A percentile compares a stretch with the other conserved stretches of the same genome.
These are phyloP conservation scores for Ctenoplectra terminalis DNA, from an alignment of 1,140 invertebrate genomes.

Conservation along the genomic window DNA sequence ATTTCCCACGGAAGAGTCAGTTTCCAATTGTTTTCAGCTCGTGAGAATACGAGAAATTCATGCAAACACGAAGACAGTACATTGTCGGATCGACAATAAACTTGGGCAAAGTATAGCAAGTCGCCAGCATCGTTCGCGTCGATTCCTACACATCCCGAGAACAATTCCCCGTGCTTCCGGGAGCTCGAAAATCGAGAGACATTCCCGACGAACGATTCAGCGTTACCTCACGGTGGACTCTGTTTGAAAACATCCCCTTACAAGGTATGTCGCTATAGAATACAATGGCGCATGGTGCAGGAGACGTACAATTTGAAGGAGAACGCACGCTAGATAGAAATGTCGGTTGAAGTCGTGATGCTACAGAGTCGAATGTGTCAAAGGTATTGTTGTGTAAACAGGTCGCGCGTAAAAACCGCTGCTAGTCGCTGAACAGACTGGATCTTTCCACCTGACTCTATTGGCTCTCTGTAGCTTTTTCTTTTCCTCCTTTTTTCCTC, in stretches of 20 bases:
- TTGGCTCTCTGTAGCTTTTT: neutral
- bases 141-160: constrained; percentile 15
- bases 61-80: neutral
- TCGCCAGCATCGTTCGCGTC: neutral
- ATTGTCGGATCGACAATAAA: neutral
- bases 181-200: constrained; percentile 24
- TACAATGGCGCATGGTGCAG: constrained; percentile 33
- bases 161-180: constrained; percentile 40
- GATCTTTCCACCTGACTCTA: constrained; percentile 30
- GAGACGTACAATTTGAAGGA: constrained; percentile 37
- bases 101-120: neutral
- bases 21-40: no score
- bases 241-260: constrained; percentile 42
- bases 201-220: constrained; percentile 26
- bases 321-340: constrained; percentile 48
- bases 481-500: neutral
- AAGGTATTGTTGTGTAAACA: constrained; percentile 69
- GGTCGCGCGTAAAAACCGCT: constrained; percentile 64
- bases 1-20: no score
- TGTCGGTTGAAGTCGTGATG: constrained; percentile 36
- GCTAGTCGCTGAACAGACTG: constrained; percentile 61
- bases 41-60: no score
- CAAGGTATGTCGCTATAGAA: constrained; percentile 30
- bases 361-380: constrained; percentile 48
- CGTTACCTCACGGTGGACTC: constrained; percentile 2